Evolutionary conservation across 1,140 invertebrate genomes (phyloP).

Genomic region (Brachystomella parvula): DNA sequence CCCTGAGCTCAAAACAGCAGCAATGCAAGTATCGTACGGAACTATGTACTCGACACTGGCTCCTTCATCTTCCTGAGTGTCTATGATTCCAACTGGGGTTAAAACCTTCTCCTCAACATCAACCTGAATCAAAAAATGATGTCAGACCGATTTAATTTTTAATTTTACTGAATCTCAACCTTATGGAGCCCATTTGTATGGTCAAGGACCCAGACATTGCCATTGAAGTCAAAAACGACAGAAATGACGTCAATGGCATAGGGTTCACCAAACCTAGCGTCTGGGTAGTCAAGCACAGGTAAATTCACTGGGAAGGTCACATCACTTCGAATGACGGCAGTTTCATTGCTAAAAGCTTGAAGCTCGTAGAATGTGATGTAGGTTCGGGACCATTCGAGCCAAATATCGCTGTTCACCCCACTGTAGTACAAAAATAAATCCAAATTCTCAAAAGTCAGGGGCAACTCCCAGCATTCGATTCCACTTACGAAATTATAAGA

Average conservation of each 20-base stretch:
- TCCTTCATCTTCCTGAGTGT: neutral
- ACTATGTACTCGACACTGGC: neutral
- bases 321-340: conserved; percentile 27
- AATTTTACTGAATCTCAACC: conserved; percentile 2
- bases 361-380: conserved; percentile 33
- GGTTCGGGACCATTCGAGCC: conserved; percentile 26
- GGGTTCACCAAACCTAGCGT: conserved; percentile 15
- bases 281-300: neutral
- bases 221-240: conserved; percentile 15
- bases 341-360: conserved; percentile 21
- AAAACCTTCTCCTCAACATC: neutral
- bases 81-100: neutral
- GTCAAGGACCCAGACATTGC: conserved; percentile 27
- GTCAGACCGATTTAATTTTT: neutral
- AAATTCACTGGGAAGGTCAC: conserved; percentile 17
- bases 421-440: neutral
- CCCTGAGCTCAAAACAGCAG: neutral
- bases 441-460: neutral
- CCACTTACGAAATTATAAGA: conserved; percentile 11
- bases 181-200: conserved; percentile 12
- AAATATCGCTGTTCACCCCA: conserved; percentile 14
- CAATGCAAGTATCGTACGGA: neutral
- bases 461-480: conserved; percentile 5
- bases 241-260: conserved; percentile 22
- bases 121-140: neutral